phyloP scores from a whole-genome alignment of 2,888 invertebrate species.

The Tupiocoris notatus region DNA sequence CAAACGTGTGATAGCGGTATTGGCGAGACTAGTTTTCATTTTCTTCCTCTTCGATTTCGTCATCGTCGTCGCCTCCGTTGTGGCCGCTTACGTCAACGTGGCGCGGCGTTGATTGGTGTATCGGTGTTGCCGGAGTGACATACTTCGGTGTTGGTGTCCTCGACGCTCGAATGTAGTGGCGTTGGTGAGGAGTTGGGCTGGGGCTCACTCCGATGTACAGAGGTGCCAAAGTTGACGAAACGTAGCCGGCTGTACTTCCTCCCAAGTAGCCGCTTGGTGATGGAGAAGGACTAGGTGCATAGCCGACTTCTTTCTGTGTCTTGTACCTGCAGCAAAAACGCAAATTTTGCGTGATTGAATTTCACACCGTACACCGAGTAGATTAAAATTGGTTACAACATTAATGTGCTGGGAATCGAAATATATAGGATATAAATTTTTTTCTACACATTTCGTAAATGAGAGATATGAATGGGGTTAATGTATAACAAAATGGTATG shows the following conservation, averaged over 20 bases:
- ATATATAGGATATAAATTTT: no score
- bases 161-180: conserved; percentile 41
- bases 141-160: conserved; percentile 43
- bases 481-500: no score
- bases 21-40: not conserved
- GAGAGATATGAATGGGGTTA: no score
- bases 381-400: no score
- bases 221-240: conserved; percentile 24
- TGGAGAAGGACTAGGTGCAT: conserved; percentile 16
- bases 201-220: conserved; percentile 25
- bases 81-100: not conserved
- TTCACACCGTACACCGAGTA: no score
- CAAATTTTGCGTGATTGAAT: not conserved
- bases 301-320: conserved; percentile 47
- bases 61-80: not conserved
- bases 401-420: no score
- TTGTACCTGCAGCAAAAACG: conserved; percentile 45
- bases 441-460: no score
- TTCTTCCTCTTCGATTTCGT: not conserved
- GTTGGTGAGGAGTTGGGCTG: conserved; percentile 29
- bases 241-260: conserved; percentile 23
- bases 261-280: not conserved
- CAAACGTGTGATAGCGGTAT: no score
- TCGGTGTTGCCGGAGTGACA: conserved; percentile 39
- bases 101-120: conserved; percentile 22